These are phyloP conservation scores for Hydrozoanthus tunicans DNA, from an alignment of 64 coral and sea anemone genomes.

Conservation along the genomic window DNA sequence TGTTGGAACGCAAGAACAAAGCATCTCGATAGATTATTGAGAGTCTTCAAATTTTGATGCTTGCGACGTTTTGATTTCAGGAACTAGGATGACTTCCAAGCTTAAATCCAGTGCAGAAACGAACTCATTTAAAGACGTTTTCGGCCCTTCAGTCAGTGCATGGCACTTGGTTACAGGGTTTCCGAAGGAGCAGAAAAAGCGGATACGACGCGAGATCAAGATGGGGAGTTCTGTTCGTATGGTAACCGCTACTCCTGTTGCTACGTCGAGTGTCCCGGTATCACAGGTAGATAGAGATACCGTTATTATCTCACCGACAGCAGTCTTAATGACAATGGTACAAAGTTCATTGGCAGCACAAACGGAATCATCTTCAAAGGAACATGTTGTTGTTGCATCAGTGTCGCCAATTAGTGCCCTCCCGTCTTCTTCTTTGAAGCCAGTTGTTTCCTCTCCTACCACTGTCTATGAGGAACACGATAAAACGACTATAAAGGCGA, in stretches of 20 bases:
- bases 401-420: background rate
- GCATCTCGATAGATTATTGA: no score
- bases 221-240: background rate
- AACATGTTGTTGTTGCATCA: background rate
- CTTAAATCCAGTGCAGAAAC: slow-evolving; percentile 34
- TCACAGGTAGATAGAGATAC: slow-evolving; percentile 8
- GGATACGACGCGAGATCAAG: background rate
- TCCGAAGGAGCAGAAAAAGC: slow-evolving; percentile 7
- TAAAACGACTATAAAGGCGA: background rate
- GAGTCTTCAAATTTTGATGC: no score
- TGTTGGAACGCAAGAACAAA: no score
- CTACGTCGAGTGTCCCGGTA: slow-evolving; percentile 6
- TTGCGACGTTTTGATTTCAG: background rate
- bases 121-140: background rate
- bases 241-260: slow-evolving; percentile 6
- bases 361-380: background rate
- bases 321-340: background rate
- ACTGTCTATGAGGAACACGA: background rate
- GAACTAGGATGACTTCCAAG: slow-evolving; percentile 16
- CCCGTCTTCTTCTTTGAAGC: background rate
- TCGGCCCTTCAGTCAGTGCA: slow-evolving; percentile 13
- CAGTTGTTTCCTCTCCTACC: background rate
- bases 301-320: background rate
- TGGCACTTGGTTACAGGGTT: slow-evolving; percentile 36
- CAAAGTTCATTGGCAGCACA: background rate